Conservation (phyloP, 2,888 invertebrate species). For the Hirtodrosophila alboralis region DNA sequence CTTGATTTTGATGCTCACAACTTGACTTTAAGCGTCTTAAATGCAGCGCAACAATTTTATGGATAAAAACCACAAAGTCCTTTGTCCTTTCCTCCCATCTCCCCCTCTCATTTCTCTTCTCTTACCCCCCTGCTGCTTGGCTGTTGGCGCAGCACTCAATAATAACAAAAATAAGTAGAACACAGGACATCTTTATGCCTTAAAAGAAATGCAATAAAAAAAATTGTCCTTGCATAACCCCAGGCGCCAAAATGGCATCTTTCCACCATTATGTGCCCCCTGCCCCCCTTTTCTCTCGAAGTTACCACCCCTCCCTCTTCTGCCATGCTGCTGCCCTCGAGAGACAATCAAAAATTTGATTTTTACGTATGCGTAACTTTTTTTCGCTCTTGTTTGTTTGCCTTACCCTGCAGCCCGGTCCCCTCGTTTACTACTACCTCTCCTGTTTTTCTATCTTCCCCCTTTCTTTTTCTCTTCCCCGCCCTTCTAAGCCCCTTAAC, state of each 20-base stretch:
- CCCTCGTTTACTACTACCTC: no score
- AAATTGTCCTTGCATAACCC: slow-evolving; percentile 40
- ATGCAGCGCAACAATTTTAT: slow-evolving; percentile 15
- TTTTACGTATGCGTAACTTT: slow-evolving; percentile 74
- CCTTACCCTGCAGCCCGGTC: slow-evolving; percentile 3
- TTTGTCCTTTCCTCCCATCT: neutral
- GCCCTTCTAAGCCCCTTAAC: neutral
- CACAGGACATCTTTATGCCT: slow-evolving; percentile 58
- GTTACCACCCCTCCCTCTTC: neutral
- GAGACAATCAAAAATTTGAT: slow-evolving; percentile 67
- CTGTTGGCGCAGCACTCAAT: slow-evolving; percentile 46
- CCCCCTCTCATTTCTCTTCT: no score
- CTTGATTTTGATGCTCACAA: slow-evolving; percentile 15
- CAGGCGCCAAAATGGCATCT: slow-evolving; percentile 47
- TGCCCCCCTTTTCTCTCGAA: neutral
- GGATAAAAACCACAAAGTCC: no score
- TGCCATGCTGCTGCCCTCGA: neutral
- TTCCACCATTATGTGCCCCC: neutral
- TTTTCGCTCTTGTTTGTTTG: slow-evolving; percentile 54
- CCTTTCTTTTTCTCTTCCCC: no score
- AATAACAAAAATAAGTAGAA: slow-evolving; percentile 15
- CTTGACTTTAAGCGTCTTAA: slow-evolving; percentile 36
- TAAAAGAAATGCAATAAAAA: slow-evolving; percentile 69
- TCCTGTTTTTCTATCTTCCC: neutral
- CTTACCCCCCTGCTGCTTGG: neutral